Conservation (phyloP, 2,113 vertebrate genomes). For the Pseudorectes ferrugineus region DNA sequence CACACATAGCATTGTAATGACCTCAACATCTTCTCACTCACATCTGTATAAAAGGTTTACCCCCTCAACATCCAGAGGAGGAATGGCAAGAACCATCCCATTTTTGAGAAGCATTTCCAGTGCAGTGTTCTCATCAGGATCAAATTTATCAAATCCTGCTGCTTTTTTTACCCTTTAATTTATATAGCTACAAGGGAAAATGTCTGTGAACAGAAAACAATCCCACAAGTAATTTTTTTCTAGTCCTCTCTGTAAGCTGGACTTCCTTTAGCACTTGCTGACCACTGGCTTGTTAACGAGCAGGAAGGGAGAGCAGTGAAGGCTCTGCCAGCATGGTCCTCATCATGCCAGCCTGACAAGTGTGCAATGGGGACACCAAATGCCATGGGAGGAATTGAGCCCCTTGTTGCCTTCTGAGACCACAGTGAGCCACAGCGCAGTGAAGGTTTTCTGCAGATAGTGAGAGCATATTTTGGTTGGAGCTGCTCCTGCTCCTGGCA, state of each 20-base stretch:
- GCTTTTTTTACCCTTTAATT: neutral
- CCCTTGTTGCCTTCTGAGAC: neutral
- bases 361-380: neutral
- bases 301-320: accelerated
- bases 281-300: neutral
- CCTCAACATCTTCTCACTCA: neutral
- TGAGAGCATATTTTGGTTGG: neutral
- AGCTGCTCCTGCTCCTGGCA: neutral
- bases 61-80: neutral
- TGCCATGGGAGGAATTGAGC: accelerated
- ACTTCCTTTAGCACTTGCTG: neutral
- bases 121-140: neutral
- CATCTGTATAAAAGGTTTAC: neutral
- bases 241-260: neutral
- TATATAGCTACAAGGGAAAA: neutral
- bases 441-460: neutral
- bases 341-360: neutral
- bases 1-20: accelerated
- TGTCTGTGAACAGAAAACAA: neutral
- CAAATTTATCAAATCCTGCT: neutral
- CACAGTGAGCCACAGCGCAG: neutral
- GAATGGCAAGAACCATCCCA: neutral
- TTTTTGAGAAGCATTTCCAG: neutral
- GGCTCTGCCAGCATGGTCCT: neutral
- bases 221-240: neutral